Conservation (phyloP, 2,113 vertebrate species). For the Sapajus apella region DNA sequence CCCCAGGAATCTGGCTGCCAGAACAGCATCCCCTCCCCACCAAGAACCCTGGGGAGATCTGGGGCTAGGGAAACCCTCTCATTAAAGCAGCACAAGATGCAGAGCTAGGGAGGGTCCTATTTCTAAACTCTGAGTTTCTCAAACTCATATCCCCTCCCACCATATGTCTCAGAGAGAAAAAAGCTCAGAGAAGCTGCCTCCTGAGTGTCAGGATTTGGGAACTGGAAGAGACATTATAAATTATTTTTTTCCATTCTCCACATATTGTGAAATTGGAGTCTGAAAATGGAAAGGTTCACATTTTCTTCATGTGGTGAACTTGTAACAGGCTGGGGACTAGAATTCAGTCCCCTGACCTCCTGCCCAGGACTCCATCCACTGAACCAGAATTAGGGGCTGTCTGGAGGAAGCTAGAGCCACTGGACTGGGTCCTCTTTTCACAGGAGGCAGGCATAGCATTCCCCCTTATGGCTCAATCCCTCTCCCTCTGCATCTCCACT, state of each 20-base stretch:
- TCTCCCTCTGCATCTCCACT: background rate
- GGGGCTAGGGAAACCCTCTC: background rate
- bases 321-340: background rate
- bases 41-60: background rate
- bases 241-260: conserved; percentile 44
- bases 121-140: conserved; percentile 51
- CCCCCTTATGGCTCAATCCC: background rate
- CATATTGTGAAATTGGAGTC: background rate
- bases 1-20: background rate
- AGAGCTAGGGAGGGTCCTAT: conserved; percentile 29
- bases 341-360: background rate
- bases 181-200: conserved; percentile 15
- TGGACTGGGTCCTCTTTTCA: background rate
- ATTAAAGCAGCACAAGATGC: background rate
- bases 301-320: conserved; percentile 6
- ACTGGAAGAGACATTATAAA: conserved; percentile 44
- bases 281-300: conserved; percentile 43
- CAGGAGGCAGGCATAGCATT: background rate
- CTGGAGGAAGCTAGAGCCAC: background rate
- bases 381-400: background rate
- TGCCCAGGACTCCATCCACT: background rate
- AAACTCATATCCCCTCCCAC: background rate
- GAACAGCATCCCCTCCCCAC: background rate
- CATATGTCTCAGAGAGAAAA: conserved; percentile 1
- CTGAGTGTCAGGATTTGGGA: conserved; percentile 24